These are phyloP conservation scores for Hycleus phaleratus DNA, from an alignment of 1,140 invertebrate genomes.

Conservation along the genomic window DNA sequence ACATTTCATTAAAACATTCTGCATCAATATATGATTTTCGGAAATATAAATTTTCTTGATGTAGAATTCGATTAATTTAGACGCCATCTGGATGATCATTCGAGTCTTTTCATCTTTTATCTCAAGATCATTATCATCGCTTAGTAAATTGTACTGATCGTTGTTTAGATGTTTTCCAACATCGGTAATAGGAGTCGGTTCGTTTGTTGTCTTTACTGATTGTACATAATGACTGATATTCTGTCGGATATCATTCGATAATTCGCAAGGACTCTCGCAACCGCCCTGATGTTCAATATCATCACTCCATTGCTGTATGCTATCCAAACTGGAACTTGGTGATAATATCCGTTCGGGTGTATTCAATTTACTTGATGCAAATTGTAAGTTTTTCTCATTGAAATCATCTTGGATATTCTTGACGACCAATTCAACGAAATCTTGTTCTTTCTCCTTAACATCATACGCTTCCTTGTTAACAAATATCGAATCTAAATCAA, in stretches of 20 bases:
- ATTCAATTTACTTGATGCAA: slow-evolving; percentile 7
- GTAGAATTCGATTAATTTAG: slow-evolving; percentile 36
- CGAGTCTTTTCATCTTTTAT: slow-evolving; percentile 29
- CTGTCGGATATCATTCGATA: slow-evolving; percentile 34
- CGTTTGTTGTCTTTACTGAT: slow-evolving; percentile 30
- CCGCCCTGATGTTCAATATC: slow-evolving; percentile 38
- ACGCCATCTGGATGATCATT: slow-evolving; percentile 32
- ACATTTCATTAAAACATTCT: slow-evolving; percentile 39
- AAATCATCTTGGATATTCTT: slow-evolving; percentile 30
- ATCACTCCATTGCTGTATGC: slow-evolving; percentile 36
- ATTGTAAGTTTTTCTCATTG: slow-evolving; percentile 21
- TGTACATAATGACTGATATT: slow-evolving; percentile 36
- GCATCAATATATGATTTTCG: slow-evolving; percentile 41
- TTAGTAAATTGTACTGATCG: slow-evolving; percentile 1
- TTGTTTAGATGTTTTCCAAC: slow-evolving; percentile 31
- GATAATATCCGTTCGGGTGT: slow-evolving; percentile 35
- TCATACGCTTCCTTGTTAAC: slow-evolving; percentile 21
- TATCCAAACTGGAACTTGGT: slow-evolving; percentile 38
- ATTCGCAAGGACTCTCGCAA: slow-evolving; percentile 37
- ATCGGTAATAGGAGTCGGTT: slow-evolving; percentile 29
- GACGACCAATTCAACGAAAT: slow-evolving; percentile 25
- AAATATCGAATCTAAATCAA: slow-evolving; percentile 24
- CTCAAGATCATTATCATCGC: slow-evolving; percentile 16
- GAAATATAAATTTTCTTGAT: slow-evolving; percentile 35
- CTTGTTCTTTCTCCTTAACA: slow-evolving; percentile 24